These are phyloP conservation scores for Agonum fuliginosum DNA, from an alignment of 2,888 invertebrate species.

Conservation along the genomic window DNA sequence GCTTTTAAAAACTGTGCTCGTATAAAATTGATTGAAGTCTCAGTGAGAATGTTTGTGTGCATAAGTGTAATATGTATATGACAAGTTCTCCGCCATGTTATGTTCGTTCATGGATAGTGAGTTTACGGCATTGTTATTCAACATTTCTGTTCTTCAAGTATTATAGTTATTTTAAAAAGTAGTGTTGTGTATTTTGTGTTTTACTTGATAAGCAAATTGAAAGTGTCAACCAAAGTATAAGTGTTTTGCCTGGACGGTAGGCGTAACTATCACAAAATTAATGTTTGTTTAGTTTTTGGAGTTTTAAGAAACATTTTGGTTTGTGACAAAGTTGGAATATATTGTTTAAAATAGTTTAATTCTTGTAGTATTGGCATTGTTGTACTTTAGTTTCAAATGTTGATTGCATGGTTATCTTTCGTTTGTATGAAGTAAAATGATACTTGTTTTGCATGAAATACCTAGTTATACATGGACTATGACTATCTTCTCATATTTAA, in stretches of 20 bases:
- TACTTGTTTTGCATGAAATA: conserved; percentile 51
- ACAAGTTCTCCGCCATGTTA: conserved; percentile 69
- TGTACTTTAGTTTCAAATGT: conserved; percentile 1
- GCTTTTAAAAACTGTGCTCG: conserved; percentile 69
- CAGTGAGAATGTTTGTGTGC: conserved; percentile 70
- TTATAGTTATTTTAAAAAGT: conserved; percentile 29
- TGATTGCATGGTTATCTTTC: conserved; percentile 40
- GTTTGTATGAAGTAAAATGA: conserved; percentile 12
- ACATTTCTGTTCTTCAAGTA: conserved; percentile 40
- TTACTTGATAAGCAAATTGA: conserved; percentile 24
- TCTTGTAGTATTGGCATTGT: background rate
- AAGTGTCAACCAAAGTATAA: conserved; percentile 53
- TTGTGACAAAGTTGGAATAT: conserved; percentile 5
- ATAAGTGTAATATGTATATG: conserved; percentile 69
- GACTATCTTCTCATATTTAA: background rate
- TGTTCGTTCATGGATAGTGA: conserved; percentile 55
- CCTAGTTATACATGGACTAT: conserved; percentile 17
- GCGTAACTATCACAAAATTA: conserved; percentile 56
- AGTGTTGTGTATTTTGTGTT: conserved; percentile 52
- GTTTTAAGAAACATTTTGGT: conserved; percentile 43
- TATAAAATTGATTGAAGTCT: conserved; percentile 69
- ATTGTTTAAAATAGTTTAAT: background rate
- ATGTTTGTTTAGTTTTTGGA: conserved; percentile 57
- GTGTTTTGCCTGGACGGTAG: conserved; percentile 56
- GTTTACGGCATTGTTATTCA: conserved; percentile 59